Base-by-base conservation (phyloP, 2,797 vertebrate species). In the Gallinago stenura region DNA sequence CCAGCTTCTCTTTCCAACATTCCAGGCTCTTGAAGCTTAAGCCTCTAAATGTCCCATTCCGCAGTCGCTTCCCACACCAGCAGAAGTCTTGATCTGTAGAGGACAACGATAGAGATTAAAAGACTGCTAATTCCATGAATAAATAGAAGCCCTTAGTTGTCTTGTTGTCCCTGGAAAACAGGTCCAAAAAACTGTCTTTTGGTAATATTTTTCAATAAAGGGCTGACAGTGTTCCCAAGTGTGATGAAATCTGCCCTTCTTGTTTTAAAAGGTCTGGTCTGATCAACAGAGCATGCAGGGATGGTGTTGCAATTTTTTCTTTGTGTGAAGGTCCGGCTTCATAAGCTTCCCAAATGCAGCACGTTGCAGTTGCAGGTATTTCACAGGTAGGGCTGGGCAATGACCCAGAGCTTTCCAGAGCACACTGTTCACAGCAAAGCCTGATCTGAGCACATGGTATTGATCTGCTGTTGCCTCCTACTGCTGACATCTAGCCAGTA, bases 61-160 rank as follows among this genome's bases (percentile, higher is more conserved):
- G 46, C 65, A 88, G 54, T 39, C 43, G 41, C 57, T 94, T 83
- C 26, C 41, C 39, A 65, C 35, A 45, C 20, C 25, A 82, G 50
- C n/a, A 68, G 14, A 93, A 93, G 54, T 81, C 73, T 73, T 92
- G 51, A 76, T 79, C 73, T 87, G 18, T 35, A 60, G 50, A 89
- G 61, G 12, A 78, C 77, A 83, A 83, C 37, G 91, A 65, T 26
- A 89, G 80, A 86, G 72, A 88, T 76, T 18, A 86, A 82, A 87
- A 79, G 54, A 39, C 30, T 78, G 51, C 50, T 82, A 73, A 76
- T 95, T 95, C 83, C 24, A 64, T 94, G 80, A 92, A 81, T 95
- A 90, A 90, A 93, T 86, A 84, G 65, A 79, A 83, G 14, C 25
- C 50, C 17, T 90, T 61, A 69, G 15, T 12, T 90, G 53, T 54